These are phyloP conservation scores for Labeo rohita DNA, from an alignment of 2,113 vertebrate genomes.

Conservation along the genomic window DNA sequence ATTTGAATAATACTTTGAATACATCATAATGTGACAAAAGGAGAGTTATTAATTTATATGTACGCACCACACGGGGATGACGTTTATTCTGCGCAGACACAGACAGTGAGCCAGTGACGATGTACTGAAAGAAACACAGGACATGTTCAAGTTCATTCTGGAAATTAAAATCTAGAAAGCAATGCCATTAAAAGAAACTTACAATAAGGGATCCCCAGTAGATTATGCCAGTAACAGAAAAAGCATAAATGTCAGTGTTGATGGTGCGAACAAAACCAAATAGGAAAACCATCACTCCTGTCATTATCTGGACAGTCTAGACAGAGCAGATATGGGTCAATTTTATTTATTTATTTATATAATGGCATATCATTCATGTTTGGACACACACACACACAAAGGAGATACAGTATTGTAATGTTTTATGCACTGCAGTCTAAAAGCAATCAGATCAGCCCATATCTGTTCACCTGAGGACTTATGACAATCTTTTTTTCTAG, in stretches of 20 bases:
- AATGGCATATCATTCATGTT: neutral
- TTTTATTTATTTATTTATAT: neutral
- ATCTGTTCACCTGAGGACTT: too few relatives aligned
- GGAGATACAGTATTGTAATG: too few relatives aligned
- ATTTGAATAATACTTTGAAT: too few relatives aligned
- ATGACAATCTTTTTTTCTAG: too few relatives aligned
- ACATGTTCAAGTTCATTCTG: neutral
- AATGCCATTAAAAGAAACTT: neutral
- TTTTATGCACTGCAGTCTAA: too few relatives aligned
- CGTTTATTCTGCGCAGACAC: neutral
- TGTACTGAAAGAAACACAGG: slow-evolving; percentile 25
- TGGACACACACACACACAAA: too few relatives aligned
- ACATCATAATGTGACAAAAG: too few relatives aligned
- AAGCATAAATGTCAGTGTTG: too few relatives aligned
- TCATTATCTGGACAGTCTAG: slow-evolving; percentile 52
- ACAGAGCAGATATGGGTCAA: neutral
- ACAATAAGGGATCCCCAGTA: neutral
- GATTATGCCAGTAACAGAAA: neutral
- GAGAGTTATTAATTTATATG: neutral
- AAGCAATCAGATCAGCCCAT: too few relatives aligned
- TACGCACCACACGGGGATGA: slow-evolving; percentile 36
- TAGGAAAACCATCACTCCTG: neutral
- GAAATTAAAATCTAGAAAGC: neutral
- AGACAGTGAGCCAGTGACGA: slow-evolving; percentile 44
- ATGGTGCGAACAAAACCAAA: slow-evolving; percentile 4